Percentiles rank a stretch among this genome's conserved stretches.
phyloP scores from a whole-genome alignment of 2,888 invertebrate genomes.

The Chrysolina americana region DNA sequence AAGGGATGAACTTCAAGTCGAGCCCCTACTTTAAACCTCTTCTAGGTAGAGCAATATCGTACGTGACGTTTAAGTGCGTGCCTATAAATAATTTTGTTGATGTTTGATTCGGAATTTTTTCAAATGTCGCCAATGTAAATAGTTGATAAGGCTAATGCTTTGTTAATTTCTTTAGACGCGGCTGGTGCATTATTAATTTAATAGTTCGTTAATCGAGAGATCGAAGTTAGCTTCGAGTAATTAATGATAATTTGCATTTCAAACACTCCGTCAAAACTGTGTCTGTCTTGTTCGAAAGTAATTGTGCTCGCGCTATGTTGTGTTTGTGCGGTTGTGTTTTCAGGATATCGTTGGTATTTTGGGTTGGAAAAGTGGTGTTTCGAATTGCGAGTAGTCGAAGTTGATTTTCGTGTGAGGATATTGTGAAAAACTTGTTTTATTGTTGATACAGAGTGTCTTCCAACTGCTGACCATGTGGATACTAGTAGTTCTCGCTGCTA shows the following conservation, averaged over 20 bases:
- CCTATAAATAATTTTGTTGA: slow-evolving; percentile 13
- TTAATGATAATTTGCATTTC: slow-evolving; percentile 12
- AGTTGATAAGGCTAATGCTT: background rate
- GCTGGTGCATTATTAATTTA: background rate
- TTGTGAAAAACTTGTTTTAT: background rate
- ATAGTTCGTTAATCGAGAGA: background rate
- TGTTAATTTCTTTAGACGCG: background rate
- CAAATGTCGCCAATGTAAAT: background rate
- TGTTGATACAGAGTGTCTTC: background rate
- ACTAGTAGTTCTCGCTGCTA: too few species aligned
- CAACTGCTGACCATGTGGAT: too few species aligned
- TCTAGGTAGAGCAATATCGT: background rate
- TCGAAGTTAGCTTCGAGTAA: slow-evolving; percentile 6
- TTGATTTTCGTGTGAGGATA: background rate
- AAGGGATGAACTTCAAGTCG: slow-evolving; percentile 31
- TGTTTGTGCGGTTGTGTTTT: background rate
- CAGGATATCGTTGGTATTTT: background rate
- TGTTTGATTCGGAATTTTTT: background rate
- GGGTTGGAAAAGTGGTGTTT: background rate
- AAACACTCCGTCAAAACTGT: background rate
- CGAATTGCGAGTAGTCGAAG: background rate
- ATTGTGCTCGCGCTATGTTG: background rate
- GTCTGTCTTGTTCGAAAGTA: background rate
- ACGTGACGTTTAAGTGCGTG: background rate
- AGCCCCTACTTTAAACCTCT: slow-evolving; percentile 9